phyloP scores from a whole-genome alignment of 2,888 invertebrate genomes.

The Diaperis boleti region DNA sequence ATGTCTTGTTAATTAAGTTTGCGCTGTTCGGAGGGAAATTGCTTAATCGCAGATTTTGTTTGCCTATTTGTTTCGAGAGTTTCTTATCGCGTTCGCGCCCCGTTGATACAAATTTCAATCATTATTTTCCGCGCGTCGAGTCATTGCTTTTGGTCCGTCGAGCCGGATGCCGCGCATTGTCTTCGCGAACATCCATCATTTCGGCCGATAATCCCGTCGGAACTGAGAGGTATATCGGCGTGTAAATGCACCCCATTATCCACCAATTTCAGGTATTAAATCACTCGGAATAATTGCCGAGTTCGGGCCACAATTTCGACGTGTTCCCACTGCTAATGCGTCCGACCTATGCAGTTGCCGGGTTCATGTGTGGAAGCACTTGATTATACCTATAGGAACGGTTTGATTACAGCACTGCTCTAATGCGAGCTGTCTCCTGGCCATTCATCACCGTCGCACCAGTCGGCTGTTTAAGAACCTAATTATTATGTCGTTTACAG shows the following conservation, averaged over 20 bases:
- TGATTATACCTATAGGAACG: constrained; percentile 48
- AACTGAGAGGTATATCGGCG: constrained; percentile 62
- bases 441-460: constrained; percentile 50
- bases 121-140: too few relatives aligned
- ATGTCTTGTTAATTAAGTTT: constrained; percentile 65
- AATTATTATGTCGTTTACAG: constrained; percentile 46
- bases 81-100: constrained; percentile 51
- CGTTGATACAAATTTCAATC: constrained; percentile 53
- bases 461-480: constrained; percentile 45
- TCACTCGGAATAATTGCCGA: constrained; percentile 64
- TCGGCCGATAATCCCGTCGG: constrained; percentile 51
- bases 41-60: constrained; percentile 53
- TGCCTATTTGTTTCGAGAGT: constrained; percentile 49
- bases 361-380: constrained; percentile 45
- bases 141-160: too few relatives aligned
- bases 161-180: too few relatives aligned
- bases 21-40: constrained; percentile 46
- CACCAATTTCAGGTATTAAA: constrained; percentile 66
- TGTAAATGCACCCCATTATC: constrained; percentile 65
- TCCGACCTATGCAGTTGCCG: constrained; percentile 38
- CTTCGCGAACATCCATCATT: constrained; percentile 46
- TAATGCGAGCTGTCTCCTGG: constrained; percentile 53
- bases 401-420: constrained; percentile 51
- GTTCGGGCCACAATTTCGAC: constrained; percentile 49
- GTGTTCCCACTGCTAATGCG: constrained; percentile 45